These are phyloP conservation scores for Mythimna loreyi DNA, from an alignment of 2,888 invertebrate species.

Conservation along the genomic window DNA sequence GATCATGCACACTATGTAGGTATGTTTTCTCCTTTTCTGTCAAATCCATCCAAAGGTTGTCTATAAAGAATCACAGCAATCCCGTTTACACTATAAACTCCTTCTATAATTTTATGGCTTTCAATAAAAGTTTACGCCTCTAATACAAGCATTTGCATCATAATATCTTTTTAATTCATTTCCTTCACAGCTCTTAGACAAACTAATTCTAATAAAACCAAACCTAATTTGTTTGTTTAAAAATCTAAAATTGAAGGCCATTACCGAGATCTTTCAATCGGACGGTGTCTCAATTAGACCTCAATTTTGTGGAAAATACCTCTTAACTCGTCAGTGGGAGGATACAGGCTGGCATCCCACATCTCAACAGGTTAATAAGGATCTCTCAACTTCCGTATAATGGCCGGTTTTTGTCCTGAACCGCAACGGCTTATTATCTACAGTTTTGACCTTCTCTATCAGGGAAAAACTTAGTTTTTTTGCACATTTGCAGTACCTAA, in stretches of 20 bases:
- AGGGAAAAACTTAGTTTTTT: conserved; percentile 41
- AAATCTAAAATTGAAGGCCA: neutral
- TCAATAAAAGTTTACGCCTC: no score
- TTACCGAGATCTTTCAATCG: conserved; percentile 7
- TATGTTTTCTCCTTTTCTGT: no score
- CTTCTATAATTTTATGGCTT: no score
- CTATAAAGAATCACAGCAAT: no score
- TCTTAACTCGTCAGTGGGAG: conserved; percentile 27
- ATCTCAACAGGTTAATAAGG: neutral
- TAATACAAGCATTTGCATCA: neutral
- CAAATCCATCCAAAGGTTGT: no score
- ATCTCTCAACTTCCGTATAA: conserved; percentile 69
- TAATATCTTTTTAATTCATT: neutral
- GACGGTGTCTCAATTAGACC: conserved; percentile 15
- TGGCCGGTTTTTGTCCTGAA: conserved; percentile 54
- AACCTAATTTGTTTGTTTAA: conserved; percentile 19
- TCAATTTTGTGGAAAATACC: conserved; percentile 13
- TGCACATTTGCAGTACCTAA: conserved; percentile 13
- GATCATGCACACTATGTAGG: no score
- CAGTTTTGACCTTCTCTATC: conserved; percentile 47
- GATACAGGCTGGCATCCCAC: conserved; percentile 27
- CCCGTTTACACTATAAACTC: no score
- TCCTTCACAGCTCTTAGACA: no score
- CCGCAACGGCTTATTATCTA: conserved; percentile 52
- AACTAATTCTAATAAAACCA: neutral